Base-by-base conservation (phyloP, 2,797 vertebrate genomes). In the Harpagifer antarcticus region DNA sequence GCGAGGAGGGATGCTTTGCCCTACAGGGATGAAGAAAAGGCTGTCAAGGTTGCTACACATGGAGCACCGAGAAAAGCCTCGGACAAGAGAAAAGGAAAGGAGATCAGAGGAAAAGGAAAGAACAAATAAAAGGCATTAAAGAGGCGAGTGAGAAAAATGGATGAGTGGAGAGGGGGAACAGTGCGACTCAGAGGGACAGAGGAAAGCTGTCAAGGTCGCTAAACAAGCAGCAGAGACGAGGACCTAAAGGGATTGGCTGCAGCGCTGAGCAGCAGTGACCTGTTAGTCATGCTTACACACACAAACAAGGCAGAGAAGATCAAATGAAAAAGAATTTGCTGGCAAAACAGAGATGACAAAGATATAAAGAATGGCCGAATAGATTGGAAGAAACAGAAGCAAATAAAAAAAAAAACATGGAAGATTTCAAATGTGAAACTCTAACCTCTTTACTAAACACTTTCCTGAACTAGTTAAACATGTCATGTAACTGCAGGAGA, bases 181-280 rank as follows among this genome's bases (percentile, higher is more conserved):
- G 81, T 72, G 75, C 73, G 70, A 88, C 84, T 91, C 85, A 73
- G 69, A 88, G 89, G 88, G 89, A 91, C 82, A 84, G 78, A 76
- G 84, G 81, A 74, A 88, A 84, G 78, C 90, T 91, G 91, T 91
- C 91, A 93, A 93, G 92, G 91, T 92, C 89, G 69, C 92, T 86
- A 92, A 91, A 91, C 91, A 90, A 89, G 90, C 86, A 77, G 90
- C 84, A 82, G 88, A 84, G 85, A 90, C 73, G 78, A 86, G 86
- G 88, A 91, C 89, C 91, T 92, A 74, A 88, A 92, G 91, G 92
- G 90, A 92, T 89, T 90, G 88, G 88, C 89, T 86, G 88, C 89
- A 88, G 85, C 8, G 88, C 84, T 68, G 82, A 85, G 72, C 91
- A 90, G 87, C 87, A 89, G 83, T 88, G 89, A 91, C 92, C 91